Percentiles rank a stretch among this genome's conserved stretches.
Conservation (phyloP, 2,888 invertebrate genomes). For the Drosophila histrio region DNA sequence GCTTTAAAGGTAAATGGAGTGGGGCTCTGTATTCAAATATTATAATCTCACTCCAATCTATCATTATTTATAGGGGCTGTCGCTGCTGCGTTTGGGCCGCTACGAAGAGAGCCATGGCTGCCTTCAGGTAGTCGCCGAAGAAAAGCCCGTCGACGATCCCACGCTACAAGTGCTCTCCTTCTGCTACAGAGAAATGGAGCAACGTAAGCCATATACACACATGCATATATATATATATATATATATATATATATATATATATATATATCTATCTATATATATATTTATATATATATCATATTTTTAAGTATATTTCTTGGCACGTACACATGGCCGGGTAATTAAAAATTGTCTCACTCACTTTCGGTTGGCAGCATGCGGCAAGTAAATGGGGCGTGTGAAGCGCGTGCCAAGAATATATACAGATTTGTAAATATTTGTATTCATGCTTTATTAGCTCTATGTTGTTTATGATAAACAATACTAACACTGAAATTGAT, state of each 20-base stretch:
- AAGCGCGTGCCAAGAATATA: conserved; percentile 45
- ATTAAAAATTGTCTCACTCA: conserved; percentile 58
- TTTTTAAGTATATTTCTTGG: conserved; percentile 67
- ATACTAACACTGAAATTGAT: neutral
- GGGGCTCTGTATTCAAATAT: neutral
- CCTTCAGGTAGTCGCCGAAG: conserved; percentile 90
- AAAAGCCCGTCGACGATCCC: conserved; percentile 94
- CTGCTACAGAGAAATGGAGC: conserved; percentile 96
- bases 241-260: conserved; percentile 3
- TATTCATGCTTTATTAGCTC: neutral
- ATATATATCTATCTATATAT: neutral
- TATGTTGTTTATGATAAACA: neutral
- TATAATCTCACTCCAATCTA: neutral
- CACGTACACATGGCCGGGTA: conserved; percentile 55
- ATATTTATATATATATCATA: conserved; percentile 38
- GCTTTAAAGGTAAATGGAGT: conserved; percentile 87
- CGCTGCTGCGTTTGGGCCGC: conserved; percentile 94
- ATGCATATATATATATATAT: conserved; percentile 13
- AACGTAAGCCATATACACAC: conserved; percentile 87
- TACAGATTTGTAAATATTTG: conserved; percentile 11
- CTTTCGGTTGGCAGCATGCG: conserved; percentile 28
- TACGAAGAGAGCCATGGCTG: conserved; percentile 91
- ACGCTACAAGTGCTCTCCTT: conserved; percentile 98
- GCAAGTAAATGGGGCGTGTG: neutral
- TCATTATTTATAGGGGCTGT: conserved; percentile 88